Evolutionary conservation across 2,113 vertebrate species (phyloP).

Genomic region (Caloenas nicobarica): DNA sequence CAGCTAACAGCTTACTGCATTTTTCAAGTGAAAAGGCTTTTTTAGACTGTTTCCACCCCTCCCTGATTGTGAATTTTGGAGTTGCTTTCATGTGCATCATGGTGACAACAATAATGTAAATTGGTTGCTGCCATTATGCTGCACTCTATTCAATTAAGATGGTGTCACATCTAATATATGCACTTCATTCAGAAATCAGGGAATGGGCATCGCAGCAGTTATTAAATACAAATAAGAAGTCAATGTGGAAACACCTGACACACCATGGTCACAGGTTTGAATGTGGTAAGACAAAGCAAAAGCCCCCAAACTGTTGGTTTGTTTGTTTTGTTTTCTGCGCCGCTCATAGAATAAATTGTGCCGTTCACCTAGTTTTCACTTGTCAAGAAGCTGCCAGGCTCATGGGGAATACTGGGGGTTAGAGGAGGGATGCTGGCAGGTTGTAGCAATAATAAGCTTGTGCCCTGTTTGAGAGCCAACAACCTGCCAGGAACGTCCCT

Average conservation of each 20-base stretch:
- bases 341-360: not conserved
- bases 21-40: not conserved
- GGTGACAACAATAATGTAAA: not conserved
- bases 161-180: not conserved
- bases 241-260: not conserved
- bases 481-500: not conserved
- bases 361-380: not conserved
- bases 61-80: not conserved
- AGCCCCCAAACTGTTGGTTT: not conserved
- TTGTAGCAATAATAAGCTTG: not conserved
- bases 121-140: not conserved
- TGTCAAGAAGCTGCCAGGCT: not conserved
- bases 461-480: not conserved
- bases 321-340: not conserved
- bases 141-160: not conserved
- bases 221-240: not conserved
- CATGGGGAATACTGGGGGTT: not conserved
- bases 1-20: not conserved
- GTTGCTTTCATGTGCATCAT: not conserved
- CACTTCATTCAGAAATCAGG: not conserved
- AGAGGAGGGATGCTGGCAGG: not conserved
- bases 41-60: not conserved
- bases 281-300: not conserved
- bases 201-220: not conserved
- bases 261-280: accelerated